Conservation (phyloP, 1,140 invertebrate species). For the Belonocnema kinseyi region DNA sequence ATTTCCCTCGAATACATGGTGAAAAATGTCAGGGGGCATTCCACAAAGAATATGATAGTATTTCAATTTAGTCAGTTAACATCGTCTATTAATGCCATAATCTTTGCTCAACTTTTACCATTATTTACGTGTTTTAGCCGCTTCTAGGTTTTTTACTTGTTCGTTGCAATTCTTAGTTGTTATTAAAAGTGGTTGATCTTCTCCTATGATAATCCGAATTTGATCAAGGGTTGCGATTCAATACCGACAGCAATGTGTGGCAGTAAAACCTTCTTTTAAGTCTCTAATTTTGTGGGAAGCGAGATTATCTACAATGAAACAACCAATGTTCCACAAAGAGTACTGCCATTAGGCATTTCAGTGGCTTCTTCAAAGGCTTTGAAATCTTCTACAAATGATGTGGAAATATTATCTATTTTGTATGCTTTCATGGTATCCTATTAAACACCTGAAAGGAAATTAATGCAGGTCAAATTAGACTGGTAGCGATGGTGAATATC, state of each 20-base stretch:
- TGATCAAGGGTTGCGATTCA: background rate
- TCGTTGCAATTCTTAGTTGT: background rate
- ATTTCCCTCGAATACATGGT: background rate
- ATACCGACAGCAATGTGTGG: background rate
- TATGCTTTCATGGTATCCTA: background rate
- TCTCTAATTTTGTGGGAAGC: conserved; percentile 2
- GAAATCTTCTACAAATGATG: conserved; percentile 8
- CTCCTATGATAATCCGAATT: background rate
- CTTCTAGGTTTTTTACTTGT: background rate
- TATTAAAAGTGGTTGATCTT: background rate
- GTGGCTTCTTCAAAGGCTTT: background rate
- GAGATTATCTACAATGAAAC: conserved; percentile 1
- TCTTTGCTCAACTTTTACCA: background rate
- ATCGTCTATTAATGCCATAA: background rate
- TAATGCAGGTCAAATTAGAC: background rate
- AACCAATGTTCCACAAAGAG: background rate
- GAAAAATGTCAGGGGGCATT: background rate
- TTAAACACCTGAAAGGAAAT: background rate
- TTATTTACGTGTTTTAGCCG: background rate
- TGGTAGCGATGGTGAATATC: background rate
- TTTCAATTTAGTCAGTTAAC: background rate
- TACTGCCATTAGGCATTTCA: conserved; percentile 18
- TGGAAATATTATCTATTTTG: background rate
- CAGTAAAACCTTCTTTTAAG: conserved; percentile 6
- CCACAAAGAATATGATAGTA: background rate